These are phyloP conservation scores for Melanotaenia maccullochi DNA, from an alignment of 2,797 vertebrate genomes.

Conservation along the genomic window DNA sequence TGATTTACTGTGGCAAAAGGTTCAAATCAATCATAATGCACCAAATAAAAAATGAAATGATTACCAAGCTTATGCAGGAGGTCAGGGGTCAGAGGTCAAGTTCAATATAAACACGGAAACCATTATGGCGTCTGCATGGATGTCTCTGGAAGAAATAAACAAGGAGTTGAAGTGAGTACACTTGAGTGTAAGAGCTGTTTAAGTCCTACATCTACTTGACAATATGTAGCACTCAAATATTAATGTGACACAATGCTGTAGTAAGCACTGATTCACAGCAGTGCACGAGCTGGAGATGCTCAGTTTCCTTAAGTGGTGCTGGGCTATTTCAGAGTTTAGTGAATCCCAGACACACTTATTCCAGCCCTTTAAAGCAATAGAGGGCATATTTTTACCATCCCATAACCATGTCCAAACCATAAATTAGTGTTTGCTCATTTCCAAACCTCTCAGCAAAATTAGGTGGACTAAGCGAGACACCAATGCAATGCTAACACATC, in stretches of 20 bases:
- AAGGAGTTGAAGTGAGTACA: slow-evolving; percentile 95
- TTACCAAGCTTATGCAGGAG: slow-evolving; percentile 99
- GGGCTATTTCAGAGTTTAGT: slow-evolving; percentile 77
- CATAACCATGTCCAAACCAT: slow-evolving; percentile 71
- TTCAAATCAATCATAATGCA: slow-evolving; percentile 84
- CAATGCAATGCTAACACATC: slow-evolving; percentile 64
- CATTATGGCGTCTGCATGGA: slow-evolving; percentile 92
- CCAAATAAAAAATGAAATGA: slow-evolving; percentile 99
- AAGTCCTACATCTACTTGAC: slow-evolving; percentile 79
- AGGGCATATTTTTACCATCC: slow-evolving; percentile 83
- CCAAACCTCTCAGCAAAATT: slow-evolving; percentile 85
- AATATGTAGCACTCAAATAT: slow-evolving; percentile 83
- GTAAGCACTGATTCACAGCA: slow-evolving; percentile 78
- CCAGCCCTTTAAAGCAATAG: slow-evolving; percentile 76
- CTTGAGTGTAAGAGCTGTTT: slow-evolving; percentile 79
- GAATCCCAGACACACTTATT: slow-evolving; percentile 76
- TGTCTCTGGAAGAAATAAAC: slow-evolving; percentile 99
- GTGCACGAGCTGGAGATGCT: slow-evolving; percentile 58
- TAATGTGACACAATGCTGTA: slow-evolving; percentile 80
- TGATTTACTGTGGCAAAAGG: slow-evolving; percentile 71
- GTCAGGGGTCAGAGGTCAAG: slow-evolving; percentile 99
- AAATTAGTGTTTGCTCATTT: slow-evolving; percentile 83
- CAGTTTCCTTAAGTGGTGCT: slow-evolving; percentile 74
- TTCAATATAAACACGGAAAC: slow-evolving; percentile 99
- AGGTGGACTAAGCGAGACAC: slow-evolving; percentile 75